Evolutionary conservation across 2,113 vertebrate species (phyloP).

Genomic region (Gadus macrocephalus): DNA sequence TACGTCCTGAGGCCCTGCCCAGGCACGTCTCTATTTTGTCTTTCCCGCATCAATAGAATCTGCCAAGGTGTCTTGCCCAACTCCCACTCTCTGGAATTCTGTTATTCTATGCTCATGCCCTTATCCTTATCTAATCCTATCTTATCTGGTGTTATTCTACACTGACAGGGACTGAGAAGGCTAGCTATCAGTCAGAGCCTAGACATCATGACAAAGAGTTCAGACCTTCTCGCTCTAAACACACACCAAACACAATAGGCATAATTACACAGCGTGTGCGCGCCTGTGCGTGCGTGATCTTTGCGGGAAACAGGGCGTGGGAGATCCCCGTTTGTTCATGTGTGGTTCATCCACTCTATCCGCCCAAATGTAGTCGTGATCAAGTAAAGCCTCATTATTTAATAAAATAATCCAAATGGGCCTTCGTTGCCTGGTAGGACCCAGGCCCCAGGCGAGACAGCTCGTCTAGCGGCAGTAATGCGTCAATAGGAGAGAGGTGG

Average conservation of each 20-base stretch:
- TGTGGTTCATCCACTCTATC: no score
- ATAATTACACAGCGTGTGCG: constrained; percentile 50
- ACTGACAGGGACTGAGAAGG: constrained; percentile 13
- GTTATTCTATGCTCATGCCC: not conserved
- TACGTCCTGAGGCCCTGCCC: constrained; percentile 39
- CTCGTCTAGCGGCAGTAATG: no score
- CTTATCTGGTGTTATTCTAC: constrained; percentile 30
- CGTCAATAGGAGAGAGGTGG: no score
- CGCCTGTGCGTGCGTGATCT: not conserved
- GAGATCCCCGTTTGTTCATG: no score
- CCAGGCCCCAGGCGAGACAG: no score
- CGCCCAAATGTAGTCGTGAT: no score
- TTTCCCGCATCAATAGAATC: constrained; percentile 45
- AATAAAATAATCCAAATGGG: no score
- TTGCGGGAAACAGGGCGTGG: no score
- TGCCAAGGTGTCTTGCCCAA: constrained; percentile 29
- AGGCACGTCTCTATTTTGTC: constrained; percentile 48
- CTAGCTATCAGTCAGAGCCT: not conserved
- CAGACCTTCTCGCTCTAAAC: not conserved
- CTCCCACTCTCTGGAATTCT: not conserved
- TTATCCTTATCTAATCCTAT: constrained; percentile 15
- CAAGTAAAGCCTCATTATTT: no score
- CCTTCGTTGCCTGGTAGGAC: no score
- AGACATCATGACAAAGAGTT: not conserved
- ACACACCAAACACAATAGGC: constrained; percentile 40